Evolutionary conservation across 1,140 invertebrate species (phyloP).

Genomic region (Doryteuthis pealeii): DNA sequence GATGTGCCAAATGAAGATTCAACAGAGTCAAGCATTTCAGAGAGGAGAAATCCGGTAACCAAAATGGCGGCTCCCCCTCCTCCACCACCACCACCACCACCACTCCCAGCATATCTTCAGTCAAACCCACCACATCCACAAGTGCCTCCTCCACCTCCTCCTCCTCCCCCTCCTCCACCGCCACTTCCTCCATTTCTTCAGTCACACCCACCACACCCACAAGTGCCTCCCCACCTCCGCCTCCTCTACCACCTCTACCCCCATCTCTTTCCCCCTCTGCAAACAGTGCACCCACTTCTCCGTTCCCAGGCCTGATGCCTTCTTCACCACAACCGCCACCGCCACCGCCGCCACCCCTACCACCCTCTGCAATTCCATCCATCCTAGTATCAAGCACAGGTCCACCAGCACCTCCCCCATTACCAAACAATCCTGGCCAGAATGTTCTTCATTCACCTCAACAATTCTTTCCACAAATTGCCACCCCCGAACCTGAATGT

Average conservation of each 20-base stretch:
- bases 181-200: constrained; percentile 25
- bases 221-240: constrained; percentile 23
- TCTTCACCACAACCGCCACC: constrained; percentile 10
- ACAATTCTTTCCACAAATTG: constrained; percentile 20
- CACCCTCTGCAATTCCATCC: not conserved
- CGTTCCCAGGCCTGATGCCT: too few species aligned
- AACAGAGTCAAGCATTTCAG: too few species aligned
- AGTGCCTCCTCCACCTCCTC: constrained; percentile 19
- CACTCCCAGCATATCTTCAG: constrained; percentile 37
- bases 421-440: constrained; percentile 4
- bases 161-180: constrained; percentile 8
- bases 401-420: constrained; percentile 18
- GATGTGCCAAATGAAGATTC: too few species aligned
- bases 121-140: constrained; percentile 28
- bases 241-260: constrained; percentile 21
- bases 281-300: constrained; percentile 1
- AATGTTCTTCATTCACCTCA: not conserved
- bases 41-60: too few species aligned
- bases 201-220: constrained; percentile 16
- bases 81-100: constrained; percentile 35
- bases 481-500: constrained; percentile 51
- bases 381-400: not conserved
- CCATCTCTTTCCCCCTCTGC: too few species aligned
- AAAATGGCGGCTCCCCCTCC: not conserved
- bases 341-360: constrained; percentile 20